phyloP scores from a whole-genome alignment of 2,113 vertebrate genomes.

The Coregonus clupeaformis region DNA sequence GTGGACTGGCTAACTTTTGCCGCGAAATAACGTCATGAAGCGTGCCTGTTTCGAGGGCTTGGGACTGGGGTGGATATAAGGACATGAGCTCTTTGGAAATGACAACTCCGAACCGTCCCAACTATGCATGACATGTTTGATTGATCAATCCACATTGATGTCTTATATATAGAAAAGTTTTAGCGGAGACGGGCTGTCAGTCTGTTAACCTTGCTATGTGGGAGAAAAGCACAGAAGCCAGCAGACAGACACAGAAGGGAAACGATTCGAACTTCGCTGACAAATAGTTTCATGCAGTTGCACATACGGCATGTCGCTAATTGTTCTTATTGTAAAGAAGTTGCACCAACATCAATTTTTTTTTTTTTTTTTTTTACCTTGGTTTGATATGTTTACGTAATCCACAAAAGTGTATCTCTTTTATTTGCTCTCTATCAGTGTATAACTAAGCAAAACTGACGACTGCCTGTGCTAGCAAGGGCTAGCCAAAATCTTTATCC shows the following conservation, averaged over 20 bases:
- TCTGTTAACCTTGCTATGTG: background rate
- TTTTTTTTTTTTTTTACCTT: too few species aligned
- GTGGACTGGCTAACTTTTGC: too few species aligned
- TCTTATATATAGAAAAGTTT: background rate
- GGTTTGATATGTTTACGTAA: background rate
- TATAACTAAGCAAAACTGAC: background rate
- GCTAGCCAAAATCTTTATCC: constrained; percentile 31
- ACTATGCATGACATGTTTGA: background rate
- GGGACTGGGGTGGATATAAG: too few species aligned
- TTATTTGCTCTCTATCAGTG: background rate
- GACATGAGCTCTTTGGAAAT: background rate
- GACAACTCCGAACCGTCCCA: background rate
- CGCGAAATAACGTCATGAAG: too few species aligned
- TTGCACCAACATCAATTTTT: background rate
- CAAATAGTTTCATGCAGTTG: background rate
- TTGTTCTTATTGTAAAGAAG: background rate
- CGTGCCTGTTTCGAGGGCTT: too few species aligned
- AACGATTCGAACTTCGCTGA: background rate
- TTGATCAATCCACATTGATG: background rate
- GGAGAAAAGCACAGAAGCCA: background rate
- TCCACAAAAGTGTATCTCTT: constrained; percentile 1
- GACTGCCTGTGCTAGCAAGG: constrained; percentile 11
- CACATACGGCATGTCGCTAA: background rate
- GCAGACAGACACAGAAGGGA: background rate
- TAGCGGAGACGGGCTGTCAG: background rate